Evolutionary conservation across 2,797 vertebrate genomes (phyloP), one percentile per base, ranked within the genome.

Genomic region (Echeneis naucrates): DNA sequence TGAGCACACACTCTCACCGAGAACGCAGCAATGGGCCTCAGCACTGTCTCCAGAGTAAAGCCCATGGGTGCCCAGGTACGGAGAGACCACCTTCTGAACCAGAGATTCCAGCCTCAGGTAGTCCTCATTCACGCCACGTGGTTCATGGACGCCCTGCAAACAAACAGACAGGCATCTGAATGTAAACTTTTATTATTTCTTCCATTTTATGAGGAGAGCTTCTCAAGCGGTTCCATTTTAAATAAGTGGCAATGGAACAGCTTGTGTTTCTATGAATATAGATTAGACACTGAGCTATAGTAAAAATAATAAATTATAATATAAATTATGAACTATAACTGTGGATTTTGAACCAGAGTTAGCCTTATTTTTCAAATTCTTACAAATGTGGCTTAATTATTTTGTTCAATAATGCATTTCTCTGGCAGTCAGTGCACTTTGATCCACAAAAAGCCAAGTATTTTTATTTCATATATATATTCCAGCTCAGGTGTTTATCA

Each of bases 81-180:
- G 98, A 0, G 96, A 98, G 77, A 99, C 96, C n/a, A 99, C 97
- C 83, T 97, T 99, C 93, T 98, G 98, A 77, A 99, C 89, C 71
- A 99, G 91, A 1, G 95, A 92, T 91, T 99, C 98, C 66, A 99
- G 91, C 77, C 96, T 96, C 86, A 98, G 83, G 82, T 99, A 99
- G 75, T 98, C 97, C 80, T 99, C 97, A 8, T 95, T 96, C 67
- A 97, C 96, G 0, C 97, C 97, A 53, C 96, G 95, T 0, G 96
- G 92, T 85, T 99, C 98, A 0, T 99, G 98, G 53, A 99, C 97
- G 1, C 98, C 97, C 98, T 99, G 87, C 0, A 75, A 77, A 82
- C 14, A 62, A 48, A 75, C 23, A 72, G 30, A 38, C 38, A 44
- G 14, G 2, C 37, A 50, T 52, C 26, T 42, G 4, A 38, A 4